Base-by-base conservation (phyloP, 2,113 vertebrate species). In the Osmerus mordax region DNA sequence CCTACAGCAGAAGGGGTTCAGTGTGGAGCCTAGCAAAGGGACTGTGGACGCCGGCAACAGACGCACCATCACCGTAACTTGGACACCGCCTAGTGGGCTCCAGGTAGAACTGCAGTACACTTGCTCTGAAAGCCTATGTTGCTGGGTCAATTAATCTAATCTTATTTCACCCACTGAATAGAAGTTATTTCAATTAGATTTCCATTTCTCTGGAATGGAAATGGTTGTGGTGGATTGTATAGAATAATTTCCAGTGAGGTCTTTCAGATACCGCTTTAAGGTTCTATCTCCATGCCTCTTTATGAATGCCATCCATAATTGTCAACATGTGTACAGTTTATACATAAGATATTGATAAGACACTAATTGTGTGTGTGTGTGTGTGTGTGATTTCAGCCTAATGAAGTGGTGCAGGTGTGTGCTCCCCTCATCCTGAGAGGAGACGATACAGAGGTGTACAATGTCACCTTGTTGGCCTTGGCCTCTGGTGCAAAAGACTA, bases 1-100 rank as follows among this genome's bases (percentile, higher is more conserved):
- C 2, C 78, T 96, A 69, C 94, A 93, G 78, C 90, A 91, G 81
- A 91, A 87, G 58, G 95, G 96, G 66, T 96, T 98, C 86, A 78
- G 70, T 1, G 19, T 96, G 0, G 91, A 93, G 2, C 88, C 94
- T 0, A 62, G 3, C 23, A 90, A 77, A 73, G 94, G 94, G 23
- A 72, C 1, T 0, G 74, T 96, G 55, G 92, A 96, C 2, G 72
- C 90, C 0, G 94, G 95, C 1, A 88, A 89, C 56, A 89, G 54
- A 2, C 84, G 83, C 64, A 13, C 87, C 77, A 85, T 98, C 89
- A 82, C 66, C 8, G 80, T 98, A 73, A 92, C 89, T 0, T 99
- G 96, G 96, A 76, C 80, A 23, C 96, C 97, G 0, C 91, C 89
- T 68, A 83, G 78, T 5, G 93, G 90, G 55, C 91, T 89, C 25